A percentile compares a stretch with the other conserved stretches of the same genome.
Conservation (phyloP, 2,113 vertebrate genomes). For the Nymphicus hollandicus region DNA sequence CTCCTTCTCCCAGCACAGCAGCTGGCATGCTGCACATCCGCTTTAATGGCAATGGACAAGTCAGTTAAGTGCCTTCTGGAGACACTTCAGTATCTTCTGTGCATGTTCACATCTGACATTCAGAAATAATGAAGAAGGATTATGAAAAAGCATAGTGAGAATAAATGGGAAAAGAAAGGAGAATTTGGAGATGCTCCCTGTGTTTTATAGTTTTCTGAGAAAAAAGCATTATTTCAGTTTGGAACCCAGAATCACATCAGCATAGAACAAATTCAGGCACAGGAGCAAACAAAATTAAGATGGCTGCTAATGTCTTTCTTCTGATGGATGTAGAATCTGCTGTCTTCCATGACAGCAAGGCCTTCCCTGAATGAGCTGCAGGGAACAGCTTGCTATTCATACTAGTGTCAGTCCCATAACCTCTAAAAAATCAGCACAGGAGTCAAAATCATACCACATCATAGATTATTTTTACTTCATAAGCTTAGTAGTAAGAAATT, state of each 20-base stretch:
- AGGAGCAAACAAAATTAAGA: background rate
- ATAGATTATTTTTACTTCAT: background rate
- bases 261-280: background rate
- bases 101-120: background rate
- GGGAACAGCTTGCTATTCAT: background rate
- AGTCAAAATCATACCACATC: background rate
- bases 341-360: background rate
- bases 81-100: background rate
- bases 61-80: background rate
- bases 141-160: background rate
- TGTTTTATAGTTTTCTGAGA: background rate
- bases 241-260: background rate
- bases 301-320: background rate
- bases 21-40: background rate
- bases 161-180: background rate
- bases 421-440: background rate
- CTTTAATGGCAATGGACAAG: background rate
- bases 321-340: background rate
- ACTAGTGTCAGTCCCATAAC: background rate
- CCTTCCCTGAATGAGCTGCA: background rate
- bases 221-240: background rate
- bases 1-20: background rate
- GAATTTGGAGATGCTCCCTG: background rate
- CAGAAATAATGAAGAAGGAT: background rate
- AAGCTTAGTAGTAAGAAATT: background rate